phyloP scores from a whole-genome alignment of 1,140 invertebrate genomes.

The Ceratosolen fusciceps region DNA sequence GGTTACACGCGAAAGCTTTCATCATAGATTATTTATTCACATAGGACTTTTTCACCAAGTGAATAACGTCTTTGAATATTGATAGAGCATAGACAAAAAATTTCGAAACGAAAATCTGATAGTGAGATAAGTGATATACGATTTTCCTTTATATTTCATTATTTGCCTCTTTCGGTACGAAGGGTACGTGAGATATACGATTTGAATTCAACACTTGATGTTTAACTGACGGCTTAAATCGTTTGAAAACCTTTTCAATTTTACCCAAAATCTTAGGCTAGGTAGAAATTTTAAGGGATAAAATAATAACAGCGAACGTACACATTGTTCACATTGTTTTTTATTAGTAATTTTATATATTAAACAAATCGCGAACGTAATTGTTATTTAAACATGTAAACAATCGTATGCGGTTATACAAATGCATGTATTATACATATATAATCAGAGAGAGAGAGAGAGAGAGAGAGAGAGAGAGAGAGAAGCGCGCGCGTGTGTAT shows the following conservation, averaged over 20 bases:
- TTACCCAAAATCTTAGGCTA: conserved; percentile 41
- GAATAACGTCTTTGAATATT: neutral
- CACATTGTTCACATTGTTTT: conserved; percentile 12
- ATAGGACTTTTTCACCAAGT: no score
- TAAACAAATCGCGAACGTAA: conserved; percentile 27
- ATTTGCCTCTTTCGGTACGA: conserved; percentile 54
- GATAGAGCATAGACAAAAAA: conserved; percentile 20
- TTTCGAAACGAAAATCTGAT: conserved; percentile 42
- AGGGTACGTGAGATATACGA: conserved; percentile 52
- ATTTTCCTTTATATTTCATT: conserved; percentile 41
- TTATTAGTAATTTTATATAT: conserved; percentile 34
- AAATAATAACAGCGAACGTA: conserved; percentile 18
- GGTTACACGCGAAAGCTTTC: neutral
- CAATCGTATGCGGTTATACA: conserved; percentile 19
- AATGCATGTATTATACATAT: no score
- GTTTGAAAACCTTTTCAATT: conserved; percentile 53
- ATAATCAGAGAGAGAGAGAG: no score
- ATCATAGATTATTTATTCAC: conserved; percentile 1
- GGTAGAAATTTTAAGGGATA: conserved; percentile 22
- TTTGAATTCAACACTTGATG: conserved; percentile 48
- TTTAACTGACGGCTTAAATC: conserved; percentile 48
- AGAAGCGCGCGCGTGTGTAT: no score
- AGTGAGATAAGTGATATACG: conserved; percentile 48
- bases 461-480: no score
- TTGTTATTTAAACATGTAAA: conserved; percentile 42